A percentile compares a stretch with the other conserved stretches of the same genome.
These are phyloP conservation scores for Andricus grossulariae DNA, from an alignment of 1,140 invertebrate genomes.

Conservation along the genomic window DNA sequence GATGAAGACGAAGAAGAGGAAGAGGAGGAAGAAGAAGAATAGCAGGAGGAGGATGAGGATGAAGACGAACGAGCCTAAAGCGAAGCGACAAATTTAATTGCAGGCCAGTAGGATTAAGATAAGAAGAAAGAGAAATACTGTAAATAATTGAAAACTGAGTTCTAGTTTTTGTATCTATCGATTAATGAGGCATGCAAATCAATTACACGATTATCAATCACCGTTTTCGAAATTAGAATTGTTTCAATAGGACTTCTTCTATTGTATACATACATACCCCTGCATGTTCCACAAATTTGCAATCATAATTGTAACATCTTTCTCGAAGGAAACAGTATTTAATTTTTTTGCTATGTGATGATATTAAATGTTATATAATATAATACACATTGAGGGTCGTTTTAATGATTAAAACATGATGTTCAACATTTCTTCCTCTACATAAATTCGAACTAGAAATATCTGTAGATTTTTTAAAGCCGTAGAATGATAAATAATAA, in stretches of 20 bases:
- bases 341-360: too few relatives aligned
- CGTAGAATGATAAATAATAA: not conserved
- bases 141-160: slow-evolving; percentile 60
- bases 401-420: not conserved
- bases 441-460: slow-evolving; percentile 3
- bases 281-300: not conserved
- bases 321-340: too few relatives aligned
- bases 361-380: too few relatives aligned
- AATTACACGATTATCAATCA: not conserved
- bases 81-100: slow-evolving; percentile 7
- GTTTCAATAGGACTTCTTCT: not conserved
- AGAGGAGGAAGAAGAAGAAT: slow-evolving; percentile 38
- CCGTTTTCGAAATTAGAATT: too few relatives aligned
- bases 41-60: slow-evolving; percentile 32
- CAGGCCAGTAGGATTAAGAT: slow-evolving; percentile 23
- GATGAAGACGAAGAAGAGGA: slow-evolving; percentile 50
- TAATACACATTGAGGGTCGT: not conserved
- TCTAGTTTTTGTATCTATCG: slow-evolving; percentile 11
- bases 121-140: slow-evolving; percentile 60
- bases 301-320: not conserved
- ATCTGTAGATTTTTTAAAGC: slow-evolving; percentile 10
- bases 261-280: not conserved
- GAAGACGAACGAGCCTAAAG: slow-evolving; percentile 4
- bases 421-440: not conserved
- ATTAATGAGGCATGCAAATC: slow-evolving; percentile 8